Evolutionary conservation across 2,113 vertebrate species (phyloP).

Genomic region (Acanthisitta chloris): DNA sequence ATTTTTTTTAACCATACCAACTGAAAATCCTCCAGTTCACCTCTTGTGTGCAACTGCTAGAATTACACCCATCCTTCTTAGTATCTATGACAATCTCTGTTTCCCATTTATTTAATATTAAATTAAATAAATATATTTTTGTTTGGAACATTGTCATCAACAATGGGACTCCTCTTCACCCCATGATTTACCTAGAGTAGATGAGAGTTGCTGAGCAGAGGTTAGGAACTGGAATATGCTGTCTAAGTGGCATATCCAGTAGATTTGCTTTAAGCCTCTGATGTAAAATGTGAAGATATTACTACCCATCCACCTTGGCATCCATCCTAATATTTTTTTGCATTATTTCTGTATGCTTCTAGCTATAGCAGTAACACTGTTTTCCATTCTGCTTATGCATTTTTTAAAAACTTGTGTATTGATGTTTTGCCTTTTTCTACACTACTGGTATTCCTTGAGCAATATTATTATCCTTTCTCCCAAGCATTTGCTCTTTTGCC

Average conservation of each 20-base stretch:
- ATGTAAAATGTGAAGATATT: neutral
- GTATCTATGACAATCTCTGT: neutral
- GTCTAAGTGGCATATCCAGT: neutral
- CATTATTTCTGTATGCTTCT: neutral
- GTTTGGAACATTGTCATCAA: neutral
- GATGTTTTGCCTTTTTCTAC: neutral
- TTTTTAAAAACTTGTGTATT: neutral
- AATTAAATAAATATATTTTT: neutral
- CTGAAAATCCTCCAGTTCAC: neutral
- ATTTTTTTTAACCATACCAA: neutral
- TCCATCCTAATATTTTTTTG: neutral
- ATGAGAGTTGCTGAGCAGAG: neutral
- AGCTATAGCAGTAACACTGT: neutral
- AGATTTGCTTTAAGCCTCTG: neutral
- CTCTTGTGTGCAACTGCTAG: neutral
- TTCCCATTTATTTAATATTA: conserved; percentile 16
- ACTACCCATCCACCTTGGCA: neutral
- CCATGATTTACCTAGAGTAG: neutral
- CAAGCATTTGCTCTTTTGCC: neutral
- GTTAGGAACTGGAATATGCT: neutral
- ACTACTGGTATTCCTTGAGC: neutral
- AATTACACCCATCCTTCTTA: neutral
- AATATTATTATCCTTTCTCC: neutral
- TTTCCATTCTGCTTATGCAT: neutral
- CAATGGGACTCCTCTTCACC: neutral